phyloP scores from a whole-genome alignment of 2,113 vertebrate genomes.

The Camelus dromedarius region DNA sequence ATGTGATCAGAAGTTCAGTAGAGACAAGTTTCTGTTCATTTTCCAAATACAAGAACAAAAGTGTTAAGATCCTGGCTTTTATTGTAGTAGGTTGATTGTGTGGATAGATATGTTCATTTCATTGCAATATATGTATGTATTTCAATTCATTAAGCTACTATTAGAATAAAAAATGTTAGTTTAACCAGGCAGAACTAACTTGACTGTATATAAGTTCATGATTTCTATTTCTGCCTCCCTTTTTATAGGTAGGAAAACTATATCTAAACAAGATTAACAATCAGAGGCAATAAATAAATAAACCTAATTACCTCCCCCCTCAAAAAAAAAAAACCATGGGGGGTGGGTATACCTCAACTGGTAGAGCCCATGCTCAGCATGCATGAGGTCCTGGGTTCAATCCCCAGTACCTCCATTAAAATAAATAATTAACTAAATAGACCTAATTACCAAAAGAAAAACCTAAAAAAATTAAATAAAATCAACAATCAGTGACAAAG shows the following conservation, averaged over 20 bases:
- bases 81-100: neutral
- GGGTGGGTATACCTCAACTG: too few species aligned
- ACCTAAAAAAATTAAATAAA: too few species aligned
- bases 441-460: too few species aligned
- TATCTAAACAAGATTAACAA: neutral
- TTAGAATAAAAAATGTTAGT: neutral
- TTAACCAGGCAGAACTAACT: neutral
- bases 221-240: neutral
- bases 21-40: neutral
- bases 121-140: neutral
- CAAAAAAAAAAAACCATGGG: too few species aligned
- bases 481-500: neutral
- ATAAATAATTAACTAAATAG: too few species aligned
- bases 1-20: neutral
- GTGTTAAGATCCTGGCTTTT: neutral
- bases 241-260: neutral
- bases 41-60: slow-evolving; percentile 4
- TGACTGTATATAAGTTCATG: neutral
- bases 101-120: neutral
- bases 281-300: neutral
- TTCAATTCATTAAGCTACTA: neutral
- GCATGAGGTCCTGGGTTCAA: too few species aligned
- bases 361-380: too few species aligned
- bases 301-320: too few species aligned
- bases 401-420: too few species aligned